These are phyloP conservation scores for Leptinotarsa defecta DNA, from an alignment of 1,140 invertebrate genomes.

Conservation along the genomic window DNA sequence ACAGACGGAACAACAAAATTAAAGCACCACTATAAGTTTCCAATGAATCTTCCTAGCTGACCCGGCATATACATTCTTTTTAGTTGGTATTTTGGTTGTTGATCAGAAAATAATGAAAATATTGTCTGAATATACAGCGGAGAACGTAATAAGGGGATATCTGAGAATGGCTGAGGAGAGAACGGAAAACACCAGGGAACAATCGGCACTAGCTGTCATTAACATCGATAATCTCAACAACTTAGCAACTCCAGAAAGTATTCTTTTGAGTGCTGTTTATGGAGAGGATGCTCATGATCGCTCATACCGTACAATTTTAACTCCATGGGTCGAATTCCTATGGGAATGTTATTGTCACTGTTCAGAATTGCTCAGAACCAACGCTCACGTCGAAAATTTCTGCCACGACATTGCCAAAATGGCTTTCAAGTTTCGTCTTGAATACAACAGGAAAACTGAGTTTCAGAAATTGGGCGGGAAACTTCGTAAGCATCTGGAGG, in stretches of 20 bases:
- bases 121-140: constrained; percentile 50
- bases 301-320: constrained; percentile 93
- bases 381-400: constrained; percentile 90
- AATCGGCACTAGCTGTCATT: constrained; percentile 91
- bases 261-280: constrained; percentile 88
- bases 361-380: constrained; percentile 92
- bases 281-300: constrained; percentile 97
- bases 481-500: constrained; percentile 89
- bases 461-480: constrained; percentile 98
- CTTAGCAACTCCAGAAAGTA: constrained; percentile 95
- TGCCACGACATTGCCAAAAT: constrained; percentile 97
- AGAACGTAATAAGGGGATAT: constrained; percentile 93
- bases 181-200: constrained; percentile 91
- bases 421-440: constrained; percentile 98
- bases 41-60: too few relatives aligned
- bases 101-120: too few relatives aligned
- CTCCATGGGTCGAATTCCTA: constrained; percentile 99
- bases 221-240: constrained; percentile 98
- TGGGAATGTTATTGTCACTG: constrained; percentile 99
- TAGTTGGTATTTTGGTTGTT: too few relatives aligned
- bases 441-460: constrained; percentile 97
- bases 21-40: too few relatives aligned
- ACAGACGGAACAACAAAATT: too few relatives aligned
- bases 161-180: constrained; percentile 92
- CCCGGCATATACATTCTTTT: too few relatives aligned